Conservation (phyloP, 2,888 invertebrate species). For the Calephelis perditalis region DNA sequence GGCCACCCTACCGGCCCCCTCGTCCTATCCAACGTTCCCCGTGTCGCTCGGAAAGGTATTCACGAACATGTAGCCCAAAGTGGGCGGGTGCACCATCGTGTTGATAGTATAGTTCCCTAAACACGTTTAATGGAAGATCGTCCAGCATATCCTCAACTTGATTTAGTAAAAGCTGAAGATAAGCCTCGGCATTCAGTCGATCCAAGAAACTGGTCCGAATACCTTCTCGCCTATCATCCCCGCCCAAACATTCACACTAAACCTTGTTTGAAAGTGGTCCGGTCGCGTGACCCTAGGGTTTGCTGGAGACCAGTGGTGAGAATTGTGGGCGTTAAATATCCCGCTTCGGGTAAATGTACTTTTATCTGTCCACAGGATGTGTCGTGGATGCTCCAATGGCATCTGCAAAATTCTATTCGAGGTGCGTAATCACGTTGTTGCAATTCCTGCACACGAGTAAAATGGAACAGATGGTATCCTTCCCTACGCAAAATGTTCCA, state of each 20-base stretch:
- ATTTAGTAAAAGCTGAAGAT: background rate
- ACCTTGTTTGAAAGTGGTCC: background rate
- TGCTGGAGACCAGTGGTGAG: background rate
- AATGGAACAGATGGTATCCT: background rate
- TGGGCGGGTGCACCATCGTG: background rate
- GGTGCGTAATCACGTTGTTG: background rate
- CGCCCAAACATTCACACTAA: background rate
- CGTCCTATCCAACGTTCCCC: background rate
- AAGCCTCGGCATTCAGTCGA: background rate
- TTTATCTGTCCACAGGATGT: background rate
- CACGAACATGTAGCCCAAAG: background rate
- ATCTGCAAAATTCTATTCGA: background rate
- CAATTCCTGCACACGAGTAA: background rate
- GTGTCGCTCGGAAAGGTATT: background rate
- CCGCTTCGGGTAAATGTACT: background rate
- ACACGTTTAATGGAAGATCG: background rate
- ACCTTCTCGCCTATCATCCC: background rate
- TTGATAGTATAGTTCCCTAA: background rate
- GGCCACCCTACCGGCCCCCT: background rate
- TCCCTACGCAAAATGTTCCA: background rate
- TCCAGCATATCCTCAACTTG: background rate
- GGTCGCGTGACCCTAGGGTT: background rate
- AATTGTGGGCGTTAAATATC: background rate
- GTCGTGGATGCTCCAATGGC: background rate
- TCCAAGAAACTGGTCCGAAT: background rate